Conservation (phyloP, 2,888 invertebrate genomes). For the Caradrina kadenii region DNA sequence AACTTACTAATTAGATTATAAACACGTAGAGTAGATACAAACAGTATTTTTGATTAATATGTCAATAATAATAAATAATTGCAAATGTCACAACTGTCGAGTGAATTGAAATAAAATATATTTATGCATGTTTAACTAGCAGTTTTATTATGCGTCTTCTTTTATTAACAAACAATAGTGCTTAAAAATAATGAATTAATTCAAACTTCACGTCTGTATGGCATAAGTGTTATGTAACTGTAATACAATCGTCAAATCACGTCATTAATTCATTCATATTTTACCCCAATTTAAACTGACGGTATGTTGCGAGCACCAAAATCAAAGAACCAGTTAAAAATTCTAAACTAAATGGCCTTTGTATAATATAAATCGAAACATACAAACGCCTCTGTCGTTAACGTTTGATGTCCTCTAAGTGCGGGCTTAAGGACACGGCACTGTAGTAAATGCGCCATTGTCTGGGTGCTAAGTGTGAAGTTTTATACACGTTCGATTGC, state of each 20-base stretch:
- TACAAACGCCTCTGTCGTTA: not conserved
- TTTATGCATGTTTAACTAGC: slow-evolving; percentile 78
- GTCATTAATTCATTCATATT: too few species aligned
- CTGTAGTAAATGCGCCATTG: too few species aligned
- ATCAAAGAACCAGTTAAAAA: too few species aligned
- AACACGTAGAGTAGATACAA: slow-evolving; percentile 73
- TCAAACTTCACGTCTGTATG: not conserved
- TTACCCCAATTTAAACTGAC: too few species aligned
- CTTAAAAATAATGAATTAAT: not conserved
- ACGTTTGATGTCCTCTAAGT: not conserved
- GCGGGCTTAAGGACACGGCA: too few species aligned
- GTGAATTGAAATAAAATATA: slow-evolving; percentile 74
- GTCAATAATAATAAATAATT: slow-evolving; percentile 56
- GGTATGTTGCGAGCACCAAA: too few species aligned
- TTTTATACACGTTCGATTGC: too few species aligned
- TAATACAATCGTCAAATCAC: too few species aligned
- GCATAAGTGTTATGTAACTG: not conserved
- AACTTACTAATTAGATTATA: slow-evolving; percentile 51
- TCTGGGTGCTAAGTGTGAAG: too few species aligned
- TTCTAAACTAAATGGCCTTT: too few species aligned
- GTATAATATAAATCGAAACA: not conserved
- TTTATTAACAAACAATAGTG: slow-evolving; percentile 36
- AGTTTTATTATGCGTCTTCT: slow-evolving; percentile 71
- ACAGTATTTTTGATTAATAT: slow-evolving; percentile 76
- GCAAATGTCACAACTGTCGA: slow-evolving; percentile 80